Evolutionary conservation across 2,888 invertebrate genomes (phyloP), one percentile per base, ranked within the genome.

Genomic region (Dascillus cervinus): DNA sequence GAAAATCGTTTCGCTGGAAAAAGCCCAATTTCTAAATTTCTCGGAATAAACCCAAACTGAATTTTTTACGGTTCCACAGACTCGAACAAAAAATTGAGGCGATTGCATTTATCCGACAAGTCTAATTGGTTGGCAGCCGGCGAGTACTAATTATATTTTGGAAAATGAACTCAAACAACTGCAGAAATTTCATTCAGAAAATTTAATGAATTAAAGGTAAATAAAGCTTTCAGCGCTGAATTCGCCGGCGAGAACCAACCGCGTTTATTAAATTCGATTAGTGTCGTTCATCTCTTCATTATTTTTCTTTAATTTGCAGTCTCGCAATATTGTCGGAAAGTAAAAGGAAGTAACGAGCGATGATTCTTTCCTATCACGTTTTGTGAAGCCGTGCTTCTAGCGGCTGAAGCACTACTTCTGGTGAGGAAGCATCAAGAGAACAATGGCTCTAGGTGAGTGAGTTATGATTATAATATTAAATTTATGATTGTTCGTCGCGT

Each of bases 371-470:
- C 34, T 35, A 38, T 44, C 46, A 46, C 45, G 45, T 45, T 39
- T 17, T 28, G 12, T 25, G 32, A 36, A 35, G 34, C 37, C 27
- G 10, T 29, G 39, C 29, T 34, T 33, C 32, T 34, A 37, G 37
- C 35, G 38, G 32, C 33, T 25, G 23, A 36, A 34, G 41, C 25
- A 41, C 27, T 30, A 27, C 20, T 28, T 38, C 29, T 29, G 28
- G 21, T 34, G 26, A 45, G 34, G 37, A 43, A 36, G 43, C 28
- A 39, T 35, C 30, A 32, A 31, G n/a, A 36, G 37, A 43, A 58
- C 57, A 58, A 61, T 61, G 61, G 59, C 58, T 49, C 52, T 61
- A 37, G 61, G 61, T 61, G 48, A 50, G 61, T 53, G 43, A 50
- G 52, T 50, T 50, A 52, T 47, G 44, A 50, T 47, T 50, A 55